Base-by-base conservation (phyloP, 2,113 vertebrate genomes). In the Oreochromis tanganicae region DNA sequence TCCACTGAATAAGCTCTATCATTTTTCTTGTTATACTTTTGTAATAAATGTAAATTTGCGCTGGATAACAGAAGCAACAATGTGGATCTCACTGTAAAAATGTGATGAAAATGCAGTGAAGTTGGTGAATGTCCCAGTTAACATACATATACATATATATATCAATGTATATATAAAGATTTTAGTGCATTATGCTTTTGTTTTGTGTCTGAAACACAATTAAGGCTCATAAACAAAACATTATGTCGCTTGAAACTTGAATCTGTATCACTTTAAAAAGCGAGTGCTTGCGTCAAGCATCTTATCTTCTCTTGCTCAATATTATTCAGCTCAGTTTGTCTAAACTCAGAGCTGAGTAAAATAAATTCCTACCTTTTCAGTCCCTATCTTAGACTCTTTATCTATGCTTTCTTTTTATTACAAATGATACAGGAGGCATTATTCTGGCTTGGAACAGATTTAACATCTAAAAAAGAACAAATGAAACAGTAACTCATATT, bases 271-370 rank as follows among this genome's bases (percentile, higher is more conserved):
- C 27, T 48, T 50, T 78, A 46, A 12, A 50, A 29, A 78, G 29
- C 2, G 29, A 50, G 6, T 4, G 5, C 78, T 83, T 82, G 36
- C 6, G 4, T 27, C 75, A 52, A 48, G 8, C 83, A 36, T 87
- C 82, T 91, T 85, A 90, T 92, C 90, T 88, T 10, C 66, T 75
- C 56, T 89, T 88, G 24, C 87, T 81, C 85, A 90, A 86, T 9
- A 55, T 48, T 59, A 32, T 54, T 79, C 13, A 73, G 19, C 61
- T 80, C 24, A 34, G 27, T 78, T 78, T 78, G 6, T 83, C 89
- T 71, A 32, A 59, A 61, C 46, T 75, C 3, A n/a, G 27, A 32
- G 10, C 10, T 36, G 43, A 63, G 38, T 50, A 19, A 73, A 19
- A 41, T 4, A 75, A 78, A 78, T 32, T 50, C 38, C 55, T 5